Evolutionary conservation across 2,888 invertebrate species (phyloP).

Genomic region (Ectobius pallidus): DNA sequence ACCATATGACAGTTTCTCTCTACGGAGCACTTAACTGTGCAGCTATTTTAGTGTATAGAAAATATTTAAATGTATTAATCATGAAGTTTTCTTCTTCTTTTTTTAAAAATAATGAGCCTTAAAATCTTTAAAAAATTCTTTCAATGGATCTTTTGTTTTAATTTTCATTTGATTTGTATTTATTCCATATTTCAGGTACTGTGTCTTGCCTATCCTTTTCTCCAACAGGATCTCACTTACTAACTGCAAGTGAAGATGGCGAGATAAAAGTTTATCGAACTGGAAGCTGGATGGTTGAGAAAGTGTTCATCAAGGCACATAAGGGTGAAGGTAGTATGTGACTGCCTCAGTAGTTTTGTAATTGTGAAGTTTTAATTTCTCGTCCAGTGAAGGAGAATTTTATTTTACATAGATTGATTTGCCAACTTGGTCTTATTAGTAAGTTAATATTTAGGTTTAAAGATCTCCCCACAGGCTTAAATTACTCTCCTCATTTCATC

Average conservation of each 20-base stretch:
- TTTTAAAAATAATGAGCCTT: no score
- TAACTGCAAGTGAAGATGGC: slow-evolving; percentile 87
- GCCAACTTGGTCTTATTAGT: not conserved
- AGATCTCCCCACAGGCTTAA: no score
- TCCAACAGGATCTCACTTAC: slow-evolving; percentile 74
- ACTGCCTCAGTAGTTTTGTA: not conserved
- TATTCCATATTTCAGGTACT: slow-evolving; percentile 63
- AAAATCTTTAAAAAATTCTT: no score
- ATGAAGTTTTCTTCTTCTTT: no score
- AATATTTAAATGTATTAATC: no score
- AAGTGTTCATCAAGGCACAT: slow-evolving; percentile 83
- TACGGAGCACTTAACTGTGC: no score
- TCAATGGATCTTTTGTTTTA: no score
- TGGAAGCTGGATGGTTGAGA: slow-evolving; percentile 86
- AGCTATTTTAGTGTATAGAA: no score
- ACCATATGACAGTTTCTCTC: no score
- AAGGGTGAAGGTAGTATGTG: slow-evolving; percentile 60
- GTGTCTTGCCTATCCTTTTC: slow-evolving; percentile 81
- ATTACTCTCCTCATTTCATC: no score
- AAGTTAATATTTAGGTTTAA: no score
- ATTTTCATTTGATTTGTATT: no score
- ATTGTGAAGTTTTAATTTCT: not conserved
- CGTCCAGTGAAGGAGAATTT: not conserved
- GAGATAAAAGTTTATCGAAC: slow-evolving; percentile 79
- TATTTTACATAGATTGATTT: not conserved